These are phyloP conservation scores for Masnerella sp. DNA, from an alignment of 2,888 invertebrate genomes.

Conservation along the genomic window DNA sequence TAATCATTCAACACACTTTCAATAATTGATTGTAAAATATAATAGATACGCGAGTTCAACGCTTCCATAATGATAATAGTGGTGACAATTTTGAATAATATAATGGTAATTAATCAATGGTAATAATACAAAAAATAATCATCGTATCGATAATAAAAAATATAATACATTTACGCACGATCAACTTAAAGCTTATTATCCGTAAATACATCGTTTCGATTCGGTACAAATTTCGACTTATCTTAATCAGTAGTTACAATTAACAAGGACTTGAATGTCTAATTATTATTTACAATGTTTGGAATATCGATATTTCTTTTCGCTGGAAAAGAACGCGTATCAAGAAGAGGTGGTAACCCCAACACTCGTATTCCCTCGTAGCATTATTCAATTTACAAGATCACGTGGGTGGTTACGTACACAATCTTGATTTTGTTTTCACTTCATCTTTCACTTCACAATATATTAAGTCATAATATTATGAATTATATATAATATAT, in stretches of 20 bases:
- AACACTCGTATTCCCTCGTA: conserved; percentile 40
- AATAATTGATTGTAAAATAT: conserved; percentile 52
- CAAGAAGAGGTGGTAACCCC: conserved; percentile 15
- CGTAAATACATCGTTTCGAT: conserved; percentile 51
- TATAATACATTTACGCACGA: conserved; percentile 74
- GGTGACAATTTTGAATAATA: conserved; percentile 46
- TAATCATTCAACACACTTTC: conserved; percentile 70
- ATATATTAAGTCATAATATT: conserved; percentile 62
- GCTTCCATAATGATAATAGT: conserved; percentile 54
- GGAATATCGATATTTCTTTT: conserved; percentile 33
- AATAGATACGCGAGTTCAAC: conserved; percentile 64
- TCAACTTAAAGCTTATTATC: conserved; percentile 69
- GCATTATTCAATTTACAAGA: conserved; percentile 66
- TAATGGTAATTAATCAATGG: conserved; percentile 66
- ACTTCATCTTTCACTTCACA: conserved; percentile 59
- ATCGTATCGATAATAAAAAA: conserved; percentile 69
- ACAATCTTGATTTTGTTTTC: conserved; percentile 31
- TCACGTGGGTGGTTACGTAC: conserved; percentile 35
- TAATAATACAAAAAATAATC: conserved; percentile 64
- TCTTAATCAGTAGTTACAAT: conserved; percentile 31
- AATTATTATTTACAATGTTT: conserved; percentile 64
- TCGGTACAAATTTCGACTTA: conserved; percentile 38
- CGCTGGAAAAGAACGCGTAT: conserved; percentile 31
- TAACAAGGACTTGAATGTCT: conserved; percentile 56
- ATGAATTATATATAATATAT: conserved; percentile 65